phyloP scores from a whole-genome alignment of 2,797 vertebrate species.

The Urocyon cinereoargenteus region DNA sequence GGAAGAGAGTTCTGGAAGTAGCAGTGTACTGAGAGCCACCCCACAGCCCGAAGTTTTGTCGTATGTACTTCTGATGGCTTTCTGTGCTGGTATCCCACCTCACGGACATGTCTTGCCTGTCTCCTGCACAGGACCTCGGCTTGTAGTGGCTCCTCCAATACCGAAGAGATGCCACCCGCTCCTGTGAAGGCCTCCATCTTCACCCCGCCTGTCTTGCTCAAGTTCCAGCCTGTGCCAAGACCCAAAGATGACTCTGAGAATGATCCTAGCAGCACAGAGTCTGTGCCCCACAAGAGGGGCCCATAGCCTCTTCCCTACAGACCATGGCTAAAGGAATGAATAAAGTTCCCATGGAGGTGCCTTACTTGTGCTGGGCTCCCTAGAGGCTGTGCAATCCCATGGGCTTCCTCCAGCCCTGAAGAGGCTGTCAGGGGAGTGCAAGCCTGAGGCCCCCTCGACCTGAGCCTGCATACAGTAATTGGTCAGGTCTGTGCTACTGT shows the following conservation, averaged over 20 bases:
- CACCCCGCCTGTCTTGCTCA: slow-evolving; percentile 71
- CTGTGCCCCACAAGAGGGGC: background rate
- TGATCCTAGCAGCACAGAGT: slow-evolving; percentile 36
- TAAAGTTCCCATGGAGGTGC: slow-evolving; percentile 66
- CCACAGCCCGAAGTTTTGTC: background rate
- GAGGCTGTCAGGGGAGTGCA: background rate
- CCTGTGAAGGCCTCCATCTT: slow-evolving; percentile 67
- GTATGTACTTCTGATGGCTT: background rate
- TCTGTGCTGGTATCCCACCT: background rate
- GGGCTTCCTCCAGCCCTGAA: background rate
- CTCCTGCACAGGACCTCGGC: slow-evolving; percentile 50
- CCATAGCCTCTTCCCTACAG: background rate
- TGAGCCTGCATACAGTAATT: background rate
- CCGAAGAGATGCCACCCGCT: background rate
- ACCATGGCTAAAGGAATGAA: slow-evolving; percentile 39
- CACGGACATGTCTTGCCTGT: background rate
- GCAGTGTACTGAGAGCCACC: background rate
- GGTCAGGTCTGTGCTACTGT: background rate
- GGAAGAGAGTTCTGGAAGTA: background rate
- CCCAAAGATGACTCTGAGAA: slow-evolving; percentile 72
- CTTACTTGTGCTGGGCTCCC: background rate
- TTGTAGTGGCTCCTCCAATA: background rate
- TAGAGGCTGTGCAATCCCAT: background rate
- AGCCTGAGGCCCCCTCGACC: background rate
- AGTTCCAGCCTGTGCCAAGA: slow-evolving; percentile 75